phyloP scores from a whole-genome alignment of 2,888 invertebrate species.

The Ceraclea dissimilis region DNA sequence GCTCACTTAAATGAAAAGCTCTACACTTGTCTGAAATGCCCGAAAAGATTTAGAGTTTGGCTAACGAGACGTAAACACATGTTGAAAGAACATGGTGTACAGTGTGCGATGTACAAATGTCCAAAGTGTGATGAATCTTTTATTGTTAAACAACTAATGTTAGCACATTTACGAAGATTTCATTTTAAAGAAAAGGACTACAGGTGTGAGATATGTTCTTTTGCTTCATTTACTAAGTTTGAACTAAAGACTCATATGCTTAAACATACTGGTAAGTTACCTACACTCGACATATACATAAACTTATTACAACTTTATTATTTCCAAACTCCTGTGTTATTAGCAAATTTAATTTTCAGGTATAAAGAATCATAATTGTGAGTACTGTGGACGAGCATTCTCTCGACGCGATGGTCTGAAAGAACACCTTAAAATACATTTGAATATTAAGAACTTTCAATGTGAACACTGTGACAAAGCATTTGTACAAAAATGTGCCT shows the following conservation, averaged over 20 bases:
- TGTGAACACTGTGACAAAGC: slow-evolving; percentile 7
- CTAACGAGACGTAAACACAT: background rate
- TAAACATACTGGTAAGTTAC: background rate
- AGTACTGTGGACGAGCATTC: background rate
- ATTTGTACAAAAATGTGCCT: slow-evolving; percentile 5
- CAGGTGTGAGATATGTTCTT: background rate
- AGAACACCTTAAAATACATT: slow-evolving; percentile 6
- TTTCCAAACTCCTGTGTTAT: background rate
- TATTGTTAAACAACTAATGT: background rate
- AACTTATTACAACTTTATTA: background rate
- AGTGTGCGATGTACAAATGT: background rate
- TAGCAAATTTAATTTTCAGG: background rate
- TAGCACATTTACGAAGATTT: background rate
- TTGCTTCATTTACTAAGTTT: background rate
- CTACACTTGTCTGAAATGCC: background rate
- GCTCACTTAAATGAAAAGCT: background rate
- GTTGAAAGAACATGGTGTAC: background rate
- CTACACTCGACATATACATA: background rate
- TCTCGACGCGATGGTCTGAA: background rate
- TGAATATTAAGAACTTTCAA: background rate
- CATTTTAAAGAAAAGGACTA: slow-evolving; percentile 1
- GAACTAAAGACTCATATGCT: background rate
- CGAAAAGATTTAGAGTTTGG: background rate
- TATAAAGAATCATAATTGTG: background rate
- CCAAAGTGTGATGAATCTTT: background rate